These are phyloP conservation scores for Gavia stellata DNA, from an alignment of 2,113 vertebrate genomes.

Conservation along the genomic window DNA sequence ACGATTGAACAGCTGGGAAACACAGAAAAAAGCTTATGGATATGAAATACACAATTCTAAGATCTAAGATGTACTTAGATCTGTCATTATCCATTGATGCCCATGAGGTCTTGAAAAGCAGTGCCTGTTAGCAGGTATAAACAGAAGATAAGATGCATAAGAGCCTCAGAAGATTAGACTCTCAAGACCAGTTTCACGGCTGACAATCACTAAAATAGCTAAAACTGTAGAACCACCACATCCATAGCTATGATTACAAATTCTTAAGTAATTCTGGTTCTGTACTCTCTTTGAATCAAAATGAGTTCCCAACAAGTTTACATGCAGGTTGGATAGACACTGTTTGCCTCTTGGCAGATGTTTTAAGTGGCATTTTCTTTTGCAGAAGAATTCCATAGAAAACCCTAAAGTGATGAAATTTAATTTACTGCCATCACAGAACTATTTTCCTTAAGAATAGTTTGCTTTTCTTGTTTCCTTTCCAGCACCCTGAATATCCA, in stretches of 20 bases:
- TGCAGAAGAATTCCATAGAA: background rate
- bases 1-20: background rate
- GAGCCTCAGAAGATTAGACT: background rate
- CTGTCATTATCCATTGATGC: background rate
- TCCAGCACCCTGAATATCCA: background rate
- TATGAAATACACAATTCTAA: background rate
- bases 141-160: background rate
- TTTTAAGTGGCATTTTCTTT: background rate
- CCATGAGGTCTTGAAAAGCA: background rate
- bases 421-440: background rate
- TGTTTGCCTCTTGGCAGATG: background rate
- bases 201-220: background rate
- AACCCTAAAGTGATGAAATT: background rate
- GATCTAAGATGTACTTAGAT: background rate
- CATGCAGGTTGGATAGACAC: background rate
- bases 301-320: background rate
- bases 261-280: background rate
- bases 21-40: background rate
- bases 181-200: background rate
- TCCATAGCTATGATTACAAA: background rate
- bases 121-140: background rate
- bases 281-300: background rate
- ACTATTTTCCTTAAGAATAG: background rate
- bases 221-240: background rate
- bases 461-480: background rate